phyloP scores from a whole-genome alignment of 2,797 vertebrate species.

The Hypotaenidia philippensis region DNA sequence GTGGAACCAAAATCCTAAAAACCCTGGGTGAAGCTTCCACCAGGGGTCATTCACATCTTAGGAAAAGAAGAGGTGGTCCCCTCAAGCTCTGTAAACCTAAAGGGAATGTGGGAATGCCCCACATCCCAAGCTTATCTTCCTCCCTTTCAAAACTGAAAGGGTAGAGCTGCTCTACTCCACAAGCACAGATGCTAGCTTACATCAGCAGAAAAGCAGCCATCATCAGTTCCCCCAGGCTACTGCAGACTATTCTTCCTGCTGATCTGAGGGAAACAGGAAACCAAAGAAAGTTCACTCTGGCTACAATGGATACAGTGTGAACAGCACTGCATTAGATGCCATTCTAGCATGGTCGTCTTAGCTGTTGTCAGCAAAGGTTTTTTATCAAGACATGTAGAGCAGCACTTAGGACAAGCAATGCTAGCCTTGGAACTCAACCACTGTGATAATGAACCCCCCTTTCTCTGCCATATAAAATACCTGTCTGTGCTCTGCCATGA shows the following conservation, averaged over 20 bases:
- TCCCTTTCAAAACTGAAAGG: not conserved
- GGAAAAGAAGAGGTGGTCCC: rapidly evolving
- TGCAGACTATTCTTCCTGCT: not conserved
- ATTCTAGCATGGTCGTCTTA: not conserved
- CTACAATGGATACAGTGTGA: not conserved
- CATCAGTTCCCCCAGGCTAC: not conserved
- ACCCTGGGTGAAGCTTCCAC: not conserved
- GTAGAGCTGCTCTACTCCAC: not conserved
- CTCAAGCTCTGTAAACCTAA: not conserved
- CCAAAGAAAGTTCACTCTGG: not conserved
- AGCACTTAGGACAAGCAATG: not conserved
- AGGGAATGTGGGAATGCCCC: rapidly evolving
- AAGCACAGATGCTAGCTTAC: not conserved
- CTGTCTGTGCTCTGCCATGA: not conserved
- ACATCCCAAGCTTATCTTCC: not conserved
- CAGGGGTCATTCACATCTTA: constrained; percentile 20
- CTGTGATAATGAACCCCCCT: not conserved
- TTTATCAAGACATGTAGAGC: not conserved
- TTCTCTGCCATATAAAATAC: not conserved
- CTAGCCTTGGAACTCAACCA: not conserved
- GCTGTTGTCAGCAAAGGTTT: not conserved
- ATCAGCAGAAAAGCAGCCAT: not conserved
- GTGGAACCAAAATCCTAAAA: not conserved
- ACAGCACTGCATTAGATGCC: not conserved
- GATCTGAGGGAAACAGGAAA: not conserved